Percentiles rank a stretch among this genome's conserved stretches.
phyloP scores from a whole-genome alignment of 2,113 vertebrate genomes.

The Callospermophilus lateralis region DNA sequence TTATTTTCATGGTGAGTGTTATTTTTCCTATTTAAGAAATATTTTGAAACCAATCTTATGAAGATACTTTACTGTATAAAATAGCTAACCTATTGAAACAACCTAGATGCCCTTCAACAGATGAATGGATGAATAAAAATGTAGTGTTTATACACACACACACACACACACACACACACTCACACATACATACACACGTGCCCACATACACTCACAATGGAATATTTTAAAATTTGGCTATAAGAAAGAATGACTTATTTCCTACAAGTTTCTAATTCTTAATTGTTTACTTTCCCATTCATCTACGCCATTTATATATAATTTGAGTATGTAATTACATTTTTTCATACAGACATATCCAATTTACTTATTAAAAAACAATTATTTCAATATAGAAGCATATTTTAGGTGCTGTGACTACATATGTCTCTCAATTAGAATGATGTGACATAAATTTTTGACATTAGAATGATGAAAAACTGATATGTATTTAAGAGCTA shows the following conservation, averaged over 20 bases:
- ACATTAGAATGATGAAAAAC: background rate
- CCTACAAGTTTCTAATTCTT: background rate
- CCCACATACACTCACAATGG: too few species aligned
- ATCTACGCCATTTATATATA: background rate
- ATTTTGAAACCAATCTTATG: background rate
- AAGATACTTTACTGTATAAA: background rate
- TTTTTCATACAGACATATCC: background rate
- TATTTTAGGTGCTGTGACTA: background rate
- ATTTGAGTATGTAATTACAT: background rate
- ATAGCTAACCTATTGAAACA: too few species aligned
- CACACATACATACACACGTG: too few species aligned
- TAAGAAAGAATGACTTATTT: too few species aligned
- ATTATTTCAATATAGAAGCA: background rate
- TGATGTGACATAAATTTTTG: too few species aligned
- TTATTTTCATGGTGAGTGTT: background rate
- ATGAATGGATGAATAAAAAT: too few species aligned
- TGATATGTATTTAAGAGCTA: background rate
- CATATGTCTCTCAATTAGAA: background rate
- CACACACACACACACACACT: too few species aligned
- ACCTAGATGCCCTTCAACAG: too few species aligned
- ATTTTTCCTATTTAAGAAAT: background rate
- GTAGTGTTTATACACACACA: too few species aligned
- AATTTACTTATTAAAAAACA: background rate
- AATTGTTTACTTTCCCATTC: background rate
- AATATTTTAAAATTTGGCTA: too few species aligned